Evolutionary conservation across 2,888 invertebrate genomes (phyloP).

Genomic region (Latheticus oryzae): DNA sequence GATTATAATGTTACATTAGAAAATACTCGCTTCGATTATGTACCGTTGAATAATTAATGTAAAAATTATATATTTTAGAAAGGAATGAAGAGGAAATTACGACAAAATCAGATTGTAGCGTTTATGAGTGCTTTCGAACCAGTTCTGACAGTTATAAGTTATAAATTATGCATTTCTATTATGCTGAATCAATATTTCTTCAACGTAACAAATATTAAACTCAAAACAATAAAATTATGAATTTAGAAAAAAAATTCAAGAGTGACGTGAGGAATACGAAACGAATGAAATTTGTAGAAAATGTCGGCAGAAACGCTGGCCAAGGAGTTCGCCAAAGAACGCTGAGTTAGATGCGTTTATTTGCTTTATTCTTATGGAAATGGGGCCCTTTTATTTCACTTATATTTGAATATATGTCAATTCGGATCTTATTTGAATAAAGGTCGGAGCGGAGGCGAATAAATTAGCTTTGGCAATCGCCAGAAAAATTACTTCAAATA

Average conservation of each 20-base stretch:
- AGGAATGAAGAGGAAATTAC: conserved; percentile 32
- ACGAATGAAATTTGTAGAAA: conserved; percentile 46
- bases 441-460: too few species aligned
- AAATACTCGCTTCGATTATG: conserved; percentile 13
- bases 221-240: conserved; percentile 18
- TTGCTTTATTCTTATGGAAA: conserved; percentile 51
- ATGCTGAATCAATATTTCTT: conserved; percentile 31
- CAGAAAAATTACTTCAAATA: too few species aligned
- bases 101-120: conserved; percentile 30
- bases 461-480: too few species aligned
- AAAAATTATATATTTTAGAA: conserved; percentile 27
- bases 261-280: conserved; percentile 49
- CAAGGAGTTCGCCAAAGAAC: conserved; percentile 48
- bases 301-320: conserved; percentile 46
- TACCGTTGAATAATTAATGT: conserved; percentile 29
- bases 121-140: conserved; percentile 31
- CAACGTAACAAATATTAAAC: conserved; percentile 15
- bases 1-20: conserved; percentile 3
- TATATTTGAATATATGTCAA: conserved; percentile 50
- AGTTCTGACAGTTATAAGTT: conserved; percentile 31
- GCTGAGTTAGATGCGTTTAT: conserved; percentile 51
- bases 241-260: too few species aligned
- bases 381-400: conserved; percentile 48
- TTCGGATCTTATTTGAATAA: conserved; percentile 45
- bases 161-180: conserved; percentile 35